Evolutionary conservation across 2,797 vertebrate species (phyloP), one percentile per base, ranked within the genome.

Genomic region (Danio tinwini): DNA sequence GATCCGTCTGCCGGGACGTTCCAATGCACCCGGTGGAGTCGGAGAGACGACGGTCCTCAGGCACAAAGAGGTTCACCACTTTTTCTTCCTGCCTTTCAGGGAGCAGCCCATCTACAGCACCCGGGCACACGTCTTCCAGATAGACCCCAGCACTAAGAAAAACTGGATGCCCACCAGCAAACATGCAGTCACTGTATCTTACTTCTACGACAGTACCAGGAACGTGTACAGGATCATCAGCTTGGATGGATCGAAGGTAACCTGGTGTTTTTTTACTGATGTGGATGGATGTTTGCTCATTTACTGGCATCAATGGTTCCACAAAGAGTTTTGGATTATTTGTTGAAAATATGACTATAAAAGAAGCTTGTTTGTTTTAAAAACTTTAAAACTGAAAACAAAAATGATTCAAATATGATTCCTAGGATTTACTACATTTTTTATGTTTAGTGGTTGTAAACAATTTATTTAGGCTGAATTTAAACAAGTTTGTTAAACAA

Each of bases 131-230:
- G 97, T 99, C 96, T 99, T 99, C 96, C 97, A 99, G 92, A 99
- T 99, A 75, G 97, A 99, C 92, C 98, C 97, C 87, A 98, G 94
- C 92, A 99, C 98, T 85, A 99, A 99, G 93, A 99, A 98, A 93
- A 99, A 99, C 95, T 99, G 98, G 98, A 93, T 99, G 91, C 96
- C 97, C 87, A 97, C 97, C 92, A 99, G 97, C 95, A 99, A 99
- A 93, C 98, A 99, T 79, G 98, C 98, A 37, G 97, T 99, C 91
- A 98, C 98, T 56, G 97, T 99, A 86, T 99, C 97, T 91, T 99
- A 98, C 91, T 99, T 99, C 92, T 99, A 98, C 80, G 97, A 99
- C 95, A 98, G 96, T 93, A 98, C 97, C 87, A 96, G 97, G 90
- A 98, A 98, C 79, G 98, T 99, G 88, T 99, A 99, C 89, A 96